These are phyloP conservation scores for Drosophila formosana DNA, from an alignment of 2,888 invertebrate genomes.

Conservation along the genomic window DNA sequence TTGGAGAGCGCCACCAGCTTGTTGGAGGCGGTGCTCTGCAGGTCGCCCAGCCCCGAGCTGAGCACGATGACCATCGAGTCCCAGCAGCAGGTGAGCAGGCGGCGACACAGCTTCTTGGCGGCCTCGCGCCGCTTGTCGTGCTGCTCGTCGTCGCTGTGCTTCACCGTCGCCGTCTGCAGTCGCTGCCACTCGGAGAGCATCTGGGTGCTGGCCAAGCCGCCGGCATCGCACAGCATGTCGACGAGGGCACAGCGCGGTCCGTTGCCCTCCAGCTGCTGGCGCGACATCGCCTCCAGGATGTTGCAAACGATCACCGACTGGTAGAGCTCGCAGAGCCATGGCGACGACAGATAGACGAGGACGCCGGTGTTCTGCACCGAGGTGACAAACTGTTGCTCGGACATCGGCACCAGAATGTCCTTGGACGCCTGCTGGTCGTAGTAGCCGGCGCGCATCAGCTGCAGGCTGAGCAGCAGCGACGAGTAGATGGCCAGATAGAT, in stretches of 20 bases:
- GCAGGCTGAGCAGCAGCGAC: constrained; percentile 92
- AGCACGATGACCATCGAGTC: constrained; percentile 95
- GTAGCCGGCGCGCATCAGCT: constrained; percentile 91
- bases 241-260: constrained; percentile 83
- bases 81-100: constrained; percentile 96
- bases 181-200: constrained; percentile 95
- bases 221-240: constrained; percentile 89
- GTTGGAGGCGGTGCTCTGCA: constrained; percentile 85
- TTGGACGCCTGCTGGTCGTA: constrained; percentile 88
- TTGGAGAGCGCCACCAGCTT: constrained; percentile 88
- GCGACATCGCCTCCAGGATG: constrained; percentile 80
- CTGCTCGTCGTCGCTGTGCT: constrained; percentile 87
- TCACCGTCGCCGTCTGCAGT: constrained; percentile 91
- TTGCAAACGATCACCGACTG: constrained; percentile 91
- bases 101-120: constrained; percentile 90
- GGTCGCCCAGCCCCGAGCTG: constrained; percentile 90
- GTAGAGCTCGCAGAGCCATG: constrained; percentile 97
- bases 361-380: constrained; percentile 97
- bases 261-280: constrained; percentile 80
- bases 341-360: constrained; percentile 95
- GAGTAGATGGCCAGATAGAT: constrained; percentile 96
- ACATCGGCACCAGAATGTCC: constrained; percentile 87
- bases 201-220: constrained; percentile 93
- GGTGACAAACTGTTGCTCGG: constrained; percentile 95
- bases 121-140: constrained; percentile 91